Percentiles rank a stretch among this genome's conserved stretches.
Evolutionary conservation across 1,140 invertebrate species (phyloP).

Genomic region (Diabrotica undecimpunctata): DNA sequence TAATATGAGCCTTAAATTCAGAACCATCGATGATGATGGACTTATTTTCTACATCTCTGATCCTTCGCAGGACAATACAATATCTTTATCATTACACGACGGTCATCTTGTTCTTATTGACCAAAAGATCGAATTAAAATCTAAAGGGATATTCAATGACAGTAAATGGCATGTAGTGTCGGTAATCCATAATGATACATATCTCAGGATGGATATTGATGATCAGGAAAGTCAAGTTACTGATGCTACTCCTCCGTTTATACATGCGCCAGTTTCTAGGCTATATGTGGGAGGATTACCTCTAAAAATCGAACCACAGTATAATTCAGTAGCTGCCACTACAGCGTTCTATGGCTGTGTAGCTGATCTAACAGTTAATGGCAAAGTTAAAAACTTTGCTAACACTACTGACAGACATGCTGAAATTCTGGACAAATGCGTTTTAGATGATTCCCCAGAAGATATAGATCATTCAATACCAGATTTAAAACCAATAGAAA

Average conservation of each 20-base stretch:
- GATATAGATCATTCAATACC: conserved; percentile 29
- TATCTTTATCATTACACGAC: conserved; percentile 65
- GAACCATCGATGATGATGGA: conserved; percentile 72
- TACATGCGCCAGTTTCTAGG: conserved; percentile 60
- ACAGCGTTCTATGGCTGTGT: conserved; percentile 77
- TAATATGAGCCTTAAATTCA: conserved; percentile 86
- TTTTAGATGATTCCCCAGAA: conserved; percentile 37
- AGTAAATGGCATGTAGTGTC: conserved; percentile 91
- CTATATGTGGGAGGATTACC: conserved; percentile 86
- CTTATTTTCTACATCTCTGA: conserved; percentile 74
- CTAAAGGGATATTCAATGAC: conserved; percentile 73
- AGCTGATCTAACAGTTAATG: conserved; percentile 81
- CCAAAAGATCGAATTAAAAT: conserved; percentile 59
- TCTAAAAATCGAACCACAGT: conserved; percentile 49
- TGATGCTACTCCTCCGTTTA: conserved; percentile 53
- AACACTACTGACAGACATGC: conserved; percentile 61
- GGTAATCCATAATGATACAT: conserved; percentile 64
- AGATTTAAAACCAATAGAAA: conserved; percentile 30
- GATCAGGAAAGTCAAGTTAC: conserved; percentile 68
- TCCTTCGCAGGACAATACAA: conserved; percentile 58
- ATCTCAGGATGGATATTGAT: conserved; percentile 76
- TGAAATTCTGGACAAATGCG: conserved; percentile 64
- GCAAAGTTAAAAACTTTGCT: conserved; percentile 76
- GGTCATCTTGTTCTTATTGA: conserved; percentile 70
- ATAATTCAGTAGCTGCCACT: conserved; percentile 45